A percentile compares a stretch with the other conserved stretches of the same genome.
Evolutionary conservation across 2,888 invertebrate genomes (phyloP).

Genomic region (Pteria penguin): DNA sequence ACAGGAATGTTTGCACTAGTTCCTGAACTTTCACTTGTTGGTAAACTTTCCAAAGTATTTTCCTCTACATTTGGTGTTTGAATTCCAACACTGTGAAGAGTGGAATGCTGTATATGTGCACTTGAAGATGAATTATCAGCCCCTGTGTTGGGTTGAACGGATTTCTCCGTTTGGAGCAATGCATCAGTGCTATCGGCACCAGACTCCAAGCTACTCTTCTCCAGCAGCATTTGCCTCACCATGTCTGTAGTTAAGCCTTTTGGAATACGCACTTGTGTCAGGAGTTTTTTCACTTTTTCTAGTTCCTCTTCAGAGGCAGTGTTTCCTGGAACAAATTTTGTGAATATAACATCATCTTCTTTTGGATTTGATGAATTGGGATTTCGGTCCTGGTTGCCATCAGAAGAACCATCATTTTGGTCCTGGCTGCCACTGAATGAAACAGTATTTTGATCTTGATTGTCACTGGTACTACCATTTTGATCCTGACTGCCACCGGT

Average conservation of each 20-base stretch:
- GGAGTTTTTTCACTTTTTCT: not conserved
- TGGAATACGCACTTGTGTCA: not conserved
- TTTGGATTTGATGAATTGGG: too few species aligned
- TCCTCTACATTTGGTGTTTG: not conserved
- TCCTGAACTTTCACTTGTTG: not conserved
- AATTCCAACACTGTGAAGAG: not conserved
- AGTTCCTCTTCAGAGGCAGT: not conserved
- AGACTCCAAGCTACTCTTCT: not conserved
- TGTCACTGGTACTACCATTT: too few species aligned
- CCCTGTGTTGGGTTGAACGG: not conserved
- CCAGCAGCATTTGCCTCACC: not conserved
- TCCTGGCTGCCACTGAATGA: too few species aligned
- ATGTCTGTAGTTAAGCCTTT: not conserved
- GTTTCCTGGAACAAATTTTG: not conserved
- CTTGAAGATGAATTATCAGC: not conserved
- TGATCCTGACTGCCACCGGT: too few species aligned
- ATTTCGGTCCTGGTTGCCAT: too few species aligned
- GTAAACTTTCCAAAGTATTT: not conserved
- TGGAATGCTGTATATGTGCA: not conserved
- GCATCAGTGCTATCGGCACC: not conserved
- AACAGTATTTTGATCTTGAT: too few species aligned
- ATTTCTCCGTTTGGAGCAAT: not conserved
- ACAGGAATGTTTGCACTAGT: not conserved
- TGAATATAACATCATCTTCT: not conserved
- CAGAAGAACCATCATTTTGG: too few species aligned